Evolutionary conservation across 2,797 vertebrate genomes (phyloP).

Genomic region (Novumbra hubbsi): DNA sequence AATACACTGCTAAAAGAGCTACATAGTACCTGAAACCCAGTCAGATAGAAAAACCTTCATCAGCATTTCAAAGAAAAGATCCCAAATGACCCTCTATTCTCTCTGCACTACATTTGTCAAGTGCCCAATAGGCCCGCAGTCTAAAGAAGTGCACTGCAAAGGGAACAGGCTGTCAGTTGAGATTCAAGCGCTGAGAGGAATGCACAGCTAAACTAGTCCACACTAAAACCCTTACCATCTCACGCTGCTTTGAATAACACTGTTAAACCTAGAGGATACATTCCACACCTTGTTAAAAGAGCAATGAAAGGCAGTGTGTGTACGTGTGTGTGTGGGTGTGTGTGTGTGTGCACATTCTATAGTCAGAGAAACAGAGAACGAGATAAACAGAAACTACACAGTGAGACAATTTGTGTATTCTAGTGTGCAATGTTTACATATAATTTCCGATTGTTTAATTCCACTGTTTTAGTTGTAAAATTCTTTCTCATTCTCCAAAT

Average conservation of each 20-base stretch:
- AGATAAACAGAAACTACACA: not conserved
- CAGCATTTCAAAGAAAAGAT: constrained; percentile 4
- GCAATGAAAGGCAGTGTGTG: constrained; percentile 35
- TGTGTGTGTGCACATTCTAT: constrained; percentile 7
- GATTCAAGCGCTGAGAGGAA: constrained; percentile 20
- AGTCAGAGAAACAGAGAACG: not conserved
- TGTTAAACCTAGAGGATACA: constrained; percentile 50
- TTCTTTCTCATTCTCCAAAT: too few relatives aligned
- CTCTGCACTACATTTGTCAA: not conserved
- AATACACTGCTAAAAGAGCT: not conserved
- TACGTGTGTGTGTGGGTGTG: constrained; percentile 16
- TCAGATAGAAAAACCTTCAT: not conserved
- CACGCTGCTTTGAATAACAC: constrained; percentile 48
- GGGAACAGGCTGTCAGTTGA: not conserved
- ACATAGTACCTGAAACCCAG: not conserved
- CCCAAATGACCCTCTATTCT: not conserved
- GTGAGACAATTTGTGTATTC: too few relatives aligned
- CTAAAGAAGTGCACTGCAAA: not conserved
- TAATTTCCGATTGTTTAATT: too few relatives aligned
- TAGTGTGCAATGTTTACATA: not conserved
- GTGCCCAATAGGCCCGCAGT: not conserved
- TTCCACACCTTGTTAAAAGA: constrained; percentile 64
- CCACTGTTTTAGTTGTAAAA: too few relatives aligned
- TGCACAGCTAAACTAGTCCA: constrained; percentile 14
- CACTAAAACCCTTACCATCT: constrained; percentile 42